phyloP scores from a whole-genome alignment of 2,113 vertebrate species.

The Sander lucioperca region DNA sequence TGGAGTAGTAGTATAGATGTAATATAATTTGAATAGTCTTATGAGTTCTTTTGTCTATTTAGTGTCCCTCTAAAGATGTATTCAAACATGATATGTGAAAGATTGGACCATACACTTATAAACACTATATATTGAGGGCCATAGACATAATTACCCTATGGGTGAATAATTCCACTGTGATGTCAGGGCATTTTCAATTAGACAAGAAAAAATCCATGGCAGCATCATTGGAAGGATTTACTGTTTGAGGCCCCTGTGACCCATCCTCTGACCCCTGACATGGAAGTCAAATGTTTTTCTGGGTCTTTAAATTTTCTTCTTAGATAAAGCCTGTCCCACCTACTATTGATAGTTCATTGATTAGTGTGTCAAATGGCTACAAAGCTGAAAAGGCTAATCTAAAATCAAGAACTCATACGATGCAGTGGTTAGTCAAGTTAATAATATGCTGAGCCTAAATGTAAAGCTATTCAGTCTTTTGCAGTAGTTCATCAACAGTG shows the following conservation, averaged over 20 bases:
- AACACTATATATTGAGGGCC: not conserved
- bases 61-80: not conserved
- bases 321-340: conserved; percentile 54
- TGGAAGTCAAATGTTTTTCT: conserved; percentile 84
- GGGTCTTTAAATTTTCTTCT: conserved; percentile 84
- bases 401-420: conserved; percentile 43
- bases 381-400: conserved; percentile 83
- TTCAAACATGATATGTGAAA: not conserved
- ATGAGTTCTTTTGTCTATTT: not conserved
- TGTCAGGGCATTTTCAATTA: conserved; percentile 46
- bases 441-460: conserved; percentile 14
- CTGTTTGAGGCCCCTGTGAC: conserved; percentile 78
- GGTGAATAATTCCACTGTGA: not conserved
- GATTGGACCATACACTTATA: no score
- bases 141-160: not conserved
- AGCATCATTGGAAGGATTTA: conserved; percentile 77
- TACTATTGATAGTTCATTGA: conserved; percentile 84
- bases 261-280: conserved; percentile 86
- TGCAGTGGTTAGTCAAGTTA: conserved; percentile 67
- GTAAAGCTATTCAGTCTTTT: conserved; percentile 6
- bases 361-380: conserved; percentile 86
- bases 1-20: not conserved
- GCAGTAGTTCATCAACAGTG: not conserved
- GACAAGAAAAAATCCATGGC: conserved; percentile 63
- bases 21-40: not conserved